These are phyloP conservation scores for Pan troglodytes DNA, from an alignment of 2,113 vertebrate genomes.

Conservation along the genomic window NHGRI_mPanTro3-v2.1_pri NC_072410.2:100092501-100093000, in stretches of 20 bases:
- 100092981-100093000: background rate
- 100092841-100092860: background rate
- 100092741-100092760: background rate
- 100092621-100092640: background rate
- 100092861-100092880: background rate
- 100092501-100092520: background rate
- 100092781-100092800: background rate
- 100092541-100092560: background rate
- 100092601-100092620: background rate
- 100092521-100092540: background rate
- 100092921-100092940: background rate
- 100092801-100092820: background rate
- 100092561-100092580: background rate
- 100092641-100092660: background rate
- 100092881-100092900: background rate
- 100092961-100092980: background rate
- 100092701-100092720: background rate
- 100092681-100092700: background rate
- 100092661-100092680: background rate
- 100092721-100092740: background rate
- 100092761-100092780: background rate
- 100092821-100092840: background rate
- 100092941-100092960: background rate
- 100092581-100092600: no score
- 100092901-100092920: background rate